Evolutionary conservation across 2,113 vertebrate genomes (phyloP).

Genomic region (Tautogolabrus adspersus): DNA sequence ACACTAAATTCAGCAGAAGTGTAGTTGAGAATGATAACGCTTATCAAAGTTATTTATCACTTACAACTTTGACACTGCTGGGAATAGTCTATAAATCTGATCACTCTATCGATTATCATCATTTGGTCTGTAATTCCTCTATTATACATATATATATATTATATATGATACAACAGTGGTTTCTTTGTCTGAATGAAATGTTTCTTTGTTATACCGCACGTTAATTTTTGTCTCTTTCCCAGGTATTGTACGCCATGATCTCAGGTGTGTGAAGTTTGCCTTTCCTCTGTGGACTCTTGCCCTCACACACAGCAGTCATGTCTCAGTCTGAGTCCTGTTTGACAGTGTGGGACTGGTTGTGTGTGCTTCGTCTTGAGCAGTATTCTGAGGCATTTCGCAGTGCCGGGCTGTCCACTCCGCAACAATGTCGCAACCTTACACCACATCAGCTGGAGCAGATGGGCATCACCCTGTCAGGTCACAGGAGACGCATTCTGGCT

Average conservation of each 20-base stretch:
- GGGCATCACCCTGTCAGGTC: constrained; percentile 89
- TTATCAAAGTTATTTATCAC: constrained; percentile 3
- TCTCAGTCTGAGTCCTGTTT: constrained; percentile 71
- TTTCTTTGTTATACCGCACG: not conserved
- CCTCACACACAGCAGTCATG: constrained; percentile 46
- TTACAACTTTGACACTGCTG: not conserved
- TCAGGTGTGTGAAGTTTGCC: constrained; percentile 23
- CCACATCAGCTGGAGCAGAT: constrained; percentile 82
- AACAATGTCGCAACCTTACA: constrained; percentile 84
- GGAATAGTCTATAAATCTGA: not conserved
- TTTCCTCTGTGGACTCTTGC: constrained; percentile 22
- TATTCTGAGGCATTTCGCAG: constrained; percentile 85
- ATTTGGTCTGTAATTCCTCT: not conserved
- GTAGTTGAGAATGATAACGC: not conserved
- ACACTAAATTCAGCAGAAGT: not conserved
- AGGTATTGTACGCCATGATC: constrained; percentile 56
- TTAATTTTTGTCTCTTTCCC: constrained; percentile 33
- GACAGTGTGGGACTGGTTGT: constrained; percentile 86
- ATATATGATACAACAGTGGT: not conserved
- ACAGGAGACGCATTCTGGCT: constrained; percentile 90
- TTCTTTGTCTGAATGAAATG: not conserved
- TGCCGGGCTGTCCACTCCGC: constrained; percentile 73
- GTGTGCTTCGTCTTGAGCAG: constrained; percentile 89
- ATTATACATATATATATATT: not conserved
- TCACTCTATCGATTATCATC: not conserved